Conservation (phyloP, 1,140 invertebrate genomes). For the Leptinotarsa defecta region DNA sequence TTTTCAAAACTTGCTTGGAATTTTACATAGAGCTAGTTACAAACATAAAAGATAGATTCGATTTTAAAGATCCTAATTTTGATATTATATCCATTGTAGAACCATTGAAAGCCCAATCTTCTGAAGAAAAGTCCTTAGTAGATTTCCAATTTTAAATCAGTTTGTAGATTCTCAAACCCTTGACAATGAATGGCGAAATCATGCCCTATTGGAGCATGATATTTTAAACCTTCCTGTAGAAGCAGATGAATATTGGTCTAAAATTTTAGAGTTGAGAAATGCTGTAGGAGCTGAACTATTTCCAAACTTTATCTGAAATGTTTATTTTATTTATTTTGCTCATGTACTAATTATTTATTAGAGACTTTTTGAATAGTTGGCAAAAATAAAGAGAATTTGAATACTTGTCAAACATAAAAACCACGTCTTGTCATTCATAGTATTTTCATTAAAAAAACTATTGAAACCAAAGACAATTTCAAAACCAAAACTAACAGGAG, state of each 20-base stretch:
- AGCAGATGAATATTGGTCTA: constrained; percentile 18
- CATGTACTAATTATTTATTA: too few species aligned
- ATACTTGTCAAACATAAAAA: too few species aligned
- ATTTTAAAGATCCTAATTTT: constrained; percentile 21
- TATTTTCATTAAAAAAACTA: too few species aligned
- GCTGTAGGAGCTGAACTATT: background rate
- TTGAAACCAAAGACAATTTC: too few species aligned
- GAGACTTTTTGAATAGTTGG: too few species aligned
- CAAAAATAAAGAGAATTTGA: too few species aligned
- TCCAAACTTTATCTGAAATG: constrained; percentile 17
- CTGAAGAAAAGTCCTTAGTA: constrained; percentile 5
- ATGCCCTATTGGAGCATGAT: background rate
- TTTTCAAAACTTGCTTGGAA: background rate
- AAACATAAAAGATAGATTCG: constrained; percentile 17
- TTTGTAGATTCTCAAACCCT: constrained; percentile 8
- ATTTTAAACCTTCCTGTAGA: background rate
- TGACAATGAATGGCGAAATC: constrained; percentile 13
- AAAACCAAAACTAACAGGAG: too few species aligned
- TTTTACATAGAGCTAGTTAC: constrained; percentile 14
- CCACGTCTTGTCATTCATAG: too few species aligned
- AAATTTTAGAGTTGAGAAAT: constrained; percentile 13
- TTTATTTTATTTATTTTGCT: too few species aligned
- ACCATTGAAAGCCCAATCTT: constrained; percentile 11
- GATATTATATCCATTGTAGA: constrained; percentile 22
- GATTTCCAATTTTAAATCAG: constrained; percentile 23